Percentiles rank a stretch among this genome's conserved stretches.
phyloP scores from a whole-genome alignment of 2,797 vertebrate genomes.

The Gallinago nigripennis region DNA sequence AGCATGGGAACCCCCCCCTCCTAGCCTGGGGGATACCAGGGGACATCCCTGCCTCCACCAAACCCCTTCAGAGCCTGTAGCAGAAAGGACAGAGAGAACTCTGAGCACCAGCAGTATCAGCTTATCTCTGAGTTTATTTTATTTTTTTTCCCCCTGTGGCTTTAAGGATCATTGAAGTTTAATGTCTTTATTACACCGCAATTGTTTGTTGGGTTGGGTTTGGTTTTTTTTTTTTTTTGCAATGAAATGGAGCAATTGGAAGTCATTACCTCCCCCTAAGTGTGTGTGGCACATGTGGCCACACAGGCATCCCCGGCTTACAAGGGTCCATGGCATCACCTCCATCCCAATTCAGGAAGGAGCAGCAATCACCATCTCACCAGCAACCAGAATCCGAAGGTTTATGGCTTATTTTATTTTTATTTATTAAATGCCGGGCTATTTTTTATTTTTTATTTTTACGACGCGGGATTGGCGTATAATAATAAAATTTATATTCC shows the following conservation, averaged over 20 bases:
- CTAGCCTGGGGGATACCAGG: not conserved
- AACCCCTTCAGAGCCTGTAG: not conserved
- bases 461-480: not conserved
- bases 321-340: accelerated
- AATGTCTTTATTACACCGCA: not conserved
- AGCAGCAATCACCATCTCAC: not conserved
- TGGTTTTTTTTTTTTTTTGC: not conserved
- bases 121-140: accelerated
- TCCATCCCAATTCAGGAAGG: not conserved
- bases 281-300: not conserved
- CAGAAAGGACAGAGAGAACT: not conserved
- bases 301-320: not conserved
- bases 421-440: not conserved
- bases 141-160: accelerated
- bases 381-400: not conserved
- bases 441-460: not conserved
- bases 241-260: not conserved
- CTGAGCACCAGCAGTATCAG: not conserved
- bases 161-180: not conserved
- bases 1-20: not conserved
- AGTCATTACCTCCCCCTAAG: not conserved
- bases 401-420: not conserved
- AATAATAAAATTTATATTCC: not conserved
- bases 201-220: not conserved
- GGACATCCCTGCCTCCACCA: not conserved